Base-by-base conservation (phyloP, 2,113 vertebrate genomes). In the Trichechus manatus region DNA sequence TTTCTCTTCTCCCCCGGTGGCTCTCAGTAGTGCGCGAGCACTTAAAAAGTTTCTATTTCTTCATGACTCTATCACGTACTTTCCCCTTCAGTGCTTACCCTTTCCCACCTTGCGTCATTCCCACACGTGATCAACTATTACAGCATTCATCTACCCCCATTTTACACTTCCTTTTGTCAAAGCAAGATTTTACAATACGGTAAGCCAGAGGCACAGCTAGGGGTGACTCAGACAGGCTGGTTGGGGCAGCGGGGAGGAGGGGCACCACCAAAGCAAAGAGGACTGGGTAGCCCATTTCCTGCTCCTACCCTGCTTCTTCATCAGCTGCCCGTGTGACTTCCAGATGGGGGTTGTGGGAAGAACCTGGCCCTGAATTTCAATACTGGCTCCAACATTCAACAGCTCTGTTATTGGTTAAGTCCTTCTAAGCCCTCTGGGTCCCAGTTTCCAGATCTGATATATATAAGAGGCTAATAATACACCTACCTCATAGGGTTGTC, bases 11-110 rank as follows among this genome's bases (percentile, higher is more conserved):
- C 96, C 90, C 88, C 77, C 56, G 27, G 83, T 92, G 61, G 83
- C 79, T 95, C 68, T 86, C 47, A 50, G 82, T 31, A 78, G 66
- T 87, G 44, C 81, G 74, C 74, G 93, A 68, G 85, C 96, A 83
- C 90, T 94, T 97, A 72, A 88, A 81, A 97, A 86, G 44, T 19
- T 33, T 20, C 3, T 93, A 79, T 96, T 96, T 97, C 84, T 66
- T 91, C 53, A 56, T 44, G 44, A 36, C 23, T 33, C 23, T 33
- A 56, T 77, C 68, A 66, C 33, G 63, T 25, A 75, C 36, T n/a
- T 91, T 36, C 47, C 47, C 36, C 42, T 72, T 42, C 22, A 86
- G 29, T 77, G 78, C 75, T 80, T 92, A 33, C n/a, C 90, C 25
- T n/a, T 64, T 81, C 29, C 13, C 36, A 70, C 31, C 79, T 66